Evolutionary conservation across 1,140 invertebrate species (phyloP).

Genomic region (Drosophila arawakana): DNA sequence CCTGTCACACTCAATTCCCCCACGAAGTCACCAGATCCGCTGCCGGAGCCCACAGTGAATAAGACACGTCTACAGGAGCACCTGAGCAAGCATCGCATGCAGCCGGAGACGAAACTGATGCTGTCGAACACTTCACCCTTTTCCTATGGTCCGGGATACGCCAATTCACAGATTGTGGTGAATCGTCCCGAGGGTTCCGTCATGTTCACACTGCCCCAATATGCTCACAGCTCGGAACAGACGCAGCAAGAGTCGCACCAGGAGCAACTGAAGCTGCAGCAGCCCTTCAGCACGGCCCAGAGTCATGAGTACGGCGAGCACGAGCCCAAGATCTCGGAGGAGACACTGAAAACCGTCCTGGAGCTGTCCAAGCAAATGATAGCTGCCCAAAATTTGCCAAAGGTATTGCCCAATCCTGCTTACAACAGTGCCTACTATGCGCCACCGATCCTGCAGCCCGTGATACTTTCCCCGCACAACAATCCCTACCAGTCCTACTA

Average conservation of each 20-base stretch:
- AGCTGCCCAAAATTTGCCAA: constrained; percentile 75
- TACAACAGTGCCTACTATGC: constrained; percentile 60
- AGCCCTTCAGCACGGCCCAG: constrained; percentile 3
- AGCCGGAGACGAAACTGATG: constrained; percentile 76
- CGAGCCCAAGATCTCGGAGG: constrained; percentile 79
- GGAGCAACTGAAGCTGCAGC: neutral
- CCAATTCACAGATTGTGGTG: constrained; percentile 83
- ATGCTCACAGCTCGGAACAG: constrained; percentile 47
- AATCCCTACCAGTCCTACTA: constrained; percentile 69
- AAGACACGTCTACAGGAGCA: constrained; percentile 69
- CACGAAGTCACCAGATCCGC: neutral
- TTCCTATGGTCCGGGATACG: constrained; percentile 61
- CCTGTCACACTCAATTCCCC: constrained; percentile 1
- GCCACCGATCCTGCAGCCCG: constrained; percentile 73
- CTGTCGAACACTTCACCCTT: constrained; percentile 56
- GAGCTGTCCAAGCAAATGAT: constrained; percentile 84
- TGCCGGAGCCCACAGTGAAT: constrained; percentile 46
- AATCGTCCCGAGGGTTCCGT: constrained; percentile 83
- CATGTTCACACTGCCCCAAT: constrained; percentile 69
- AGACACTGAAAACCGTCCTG: constrained; percentile 81
- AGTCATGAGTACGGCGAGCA: constrained; percentile 63
- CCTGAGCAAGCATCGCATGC: constrained; percentile 53
- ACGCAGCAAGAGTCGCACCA: neutral
- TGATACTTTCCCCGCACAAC: constrained; percentile 56
- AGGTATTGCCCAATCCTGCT: constrained; percentile 69